Base-by-base conservation (phyloP, 2,797 vertebrate species). In the Poeciliopsis turneri region DNA sequence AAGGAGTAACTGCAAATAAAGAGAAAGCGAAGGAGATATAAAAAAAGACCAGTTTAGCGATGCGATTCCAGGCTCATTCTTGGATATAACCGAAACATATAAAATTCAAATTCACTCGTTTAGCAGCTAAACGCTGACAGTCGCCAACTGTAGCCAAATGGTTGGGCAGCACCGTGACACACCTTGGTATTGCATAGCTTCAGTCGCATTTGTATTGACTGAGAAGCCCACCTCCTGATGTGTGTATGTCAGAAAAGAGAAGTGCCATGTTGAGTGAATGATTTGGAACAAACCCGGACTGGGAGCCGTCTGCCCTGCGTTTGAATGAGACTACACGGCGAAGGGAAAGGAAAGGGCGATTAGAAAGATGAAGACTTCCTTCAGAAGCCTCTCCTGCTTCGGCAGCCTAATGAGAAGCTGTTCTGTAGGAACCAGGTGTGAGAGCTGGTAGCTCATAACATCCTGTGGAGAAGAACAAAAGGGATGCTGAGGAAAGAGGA, bases 391-490 rank as follows among this genome's bases (percentile, higher is more conserved):
- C 70, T 70, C 46, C 74, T 1, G 53, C 75, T 79, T 71, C 53
- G 49, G 76, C 78, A 45, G 83, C 84, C 82, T 89, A 92, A 91
- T 82, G 88, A 92, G 88, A 82, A 85, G 84, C 88, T 23, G 86
- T 93, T 88, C 89, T 85, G 80, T 94, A 88, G 91, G 93, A 86
- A 89, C 91, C 94, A 93, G 91, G 90, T 93, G 88, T 70, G 84
- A 43, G 82, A 92, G 79, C 84, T 77, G 18, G 81, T 84, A 87
- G 80, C 88, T 78, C 71, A 46, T 86, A 82, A 85, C 57, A 81
- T 89, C 87, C 86, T 76, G 84, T 61, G 82, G 85, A 53, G 88
- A 83, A 43, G 88, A 93, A 90, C 89, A 92, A 94, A 53, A 74
- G 91, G 86, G 74, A 84, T 15, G 36, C 49, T 46, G 13, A 4